These are phyloP conservation scores for Paradisaea rubra DNA, from an alignment of 2,113 vertebrate species.

Conservation along the genomic window DNA sequence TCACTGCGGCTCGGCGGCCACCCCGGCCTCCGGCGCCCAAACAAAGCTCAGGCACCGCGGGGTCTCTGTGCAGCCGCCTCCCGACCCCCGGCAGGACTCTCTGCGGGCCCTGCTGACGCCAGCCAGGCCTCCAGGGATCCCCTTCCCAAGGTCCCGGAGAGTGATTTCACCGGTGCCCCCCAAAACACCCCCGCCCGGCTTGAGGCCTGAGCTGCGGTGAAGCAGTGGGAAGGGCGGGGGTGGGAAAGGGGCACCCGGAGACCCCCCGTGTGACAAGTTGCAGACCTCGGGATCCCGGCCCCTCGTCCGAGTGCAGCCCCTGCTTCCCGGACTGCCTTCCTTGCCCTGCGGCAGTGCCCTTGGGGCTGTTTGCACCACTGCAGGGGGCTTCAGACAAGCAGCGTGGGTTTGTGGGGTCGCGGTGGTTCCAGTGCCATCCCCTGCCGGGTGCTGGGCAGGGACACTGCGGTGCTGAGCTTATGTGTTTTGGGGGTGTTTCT, in stretches of 20 bases:
- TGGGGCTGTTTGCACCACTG: fast-evolving
- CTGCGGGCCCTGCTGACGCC: too few species aligned
- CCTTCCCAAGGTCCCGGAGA: neutral
- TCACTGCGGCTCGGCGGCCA: neutral
- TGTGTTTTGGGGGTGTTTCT: fast-evolving
- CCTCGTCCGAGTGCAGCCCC: neutral
- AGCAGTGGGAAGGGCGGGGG: neutral
- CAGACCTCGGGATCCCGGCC: neutral
- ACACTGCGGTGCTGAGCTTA: neutral
- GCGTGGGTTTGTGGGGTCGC: fast-evolving
- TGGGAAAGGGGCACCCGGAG: fast-evolving
- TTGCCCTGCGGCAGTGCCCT: fast-evolving
- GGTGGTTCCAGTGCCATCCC: neutral
- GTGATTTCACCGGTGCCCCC: fast-evolving
- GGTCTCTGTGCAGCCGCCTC: neutral
- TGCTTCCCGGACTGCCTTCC: neutral
- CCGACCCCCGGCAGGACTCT: neutral
- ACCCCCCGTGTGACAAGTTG: fast-evolving
- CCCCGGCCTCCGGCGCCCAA: neutral
- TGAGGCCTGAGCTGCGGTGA: neutral
- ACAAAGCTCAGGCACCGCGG: neutral
- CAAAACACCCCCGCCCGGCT: neutral
- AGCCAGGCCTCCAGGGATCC: neutral
- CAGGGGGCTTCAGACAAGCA: fast-evolving
- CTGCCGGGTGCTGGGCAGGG: neutral